Conservation (phyloP, 64 coral and sea anemone genomes). For the Pocillopora damicornis region DNA sequence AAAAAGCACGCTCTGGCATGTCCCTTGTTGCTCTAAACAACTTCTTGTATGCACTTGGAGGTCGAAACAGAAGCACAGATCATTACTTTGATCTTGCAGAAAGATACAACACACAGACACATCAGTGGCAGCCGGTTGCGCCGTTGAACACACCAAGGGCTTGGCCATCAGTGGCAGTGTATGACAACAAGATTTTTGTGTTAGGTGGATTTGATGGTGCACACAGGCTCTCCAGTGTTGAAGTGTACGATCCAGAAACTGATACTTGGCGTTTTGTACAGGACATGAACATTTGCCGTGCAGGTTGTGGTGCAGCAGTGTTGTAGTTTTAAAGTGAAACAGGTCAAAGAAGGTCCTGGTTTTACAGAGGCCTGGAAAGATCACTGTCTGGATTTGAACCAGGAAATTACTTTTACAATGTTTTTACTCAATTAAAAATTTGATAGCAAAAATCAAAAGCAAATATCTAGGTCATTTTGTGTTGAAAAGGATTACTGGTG, state of each 20-base stretch:
- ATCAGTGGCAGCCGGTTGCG: conserved; percentile 90
- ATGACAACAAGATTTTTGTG: conserved; percentile 93
- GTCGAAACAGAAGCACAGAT: conserved; percentile 95
- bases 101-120: conserved; percentile 80
- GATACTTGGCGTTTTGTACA: conserved; percentile 85
- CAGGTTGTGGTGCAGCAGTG: conserved; percentile 88
- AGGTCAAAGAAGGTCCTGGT: neutral
- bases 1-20: conserved; percentile 93
- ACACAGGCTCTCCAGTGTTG: conserved; percentile 80
- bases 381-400: neutral
- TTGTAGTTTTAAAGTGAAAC: conserved; percentile 19
- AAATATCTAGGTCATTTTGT: neutral
- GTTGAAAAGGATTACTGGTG: neutral
- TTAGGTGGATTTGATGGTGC: conserved; percentile 99
- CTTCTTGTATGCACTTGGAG: conserved; percentile 88
- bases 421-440: neutral
- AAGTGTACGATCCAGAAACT: conserved; percentile 82
- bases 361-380: neutral
- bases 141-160: conserved; percentile 88
- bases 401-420: neutral
- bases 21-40: conserved; percentile 64
- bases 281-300: conserved; percentile 87
- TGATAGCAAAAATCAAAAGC: neutral
- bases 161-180: conserved; percentile 89
- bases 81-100: conserved; percentile 97